Conservation (phyloP, 2,113 vertebrate genomes). For the Pelmatolapia mariae region DNA sequence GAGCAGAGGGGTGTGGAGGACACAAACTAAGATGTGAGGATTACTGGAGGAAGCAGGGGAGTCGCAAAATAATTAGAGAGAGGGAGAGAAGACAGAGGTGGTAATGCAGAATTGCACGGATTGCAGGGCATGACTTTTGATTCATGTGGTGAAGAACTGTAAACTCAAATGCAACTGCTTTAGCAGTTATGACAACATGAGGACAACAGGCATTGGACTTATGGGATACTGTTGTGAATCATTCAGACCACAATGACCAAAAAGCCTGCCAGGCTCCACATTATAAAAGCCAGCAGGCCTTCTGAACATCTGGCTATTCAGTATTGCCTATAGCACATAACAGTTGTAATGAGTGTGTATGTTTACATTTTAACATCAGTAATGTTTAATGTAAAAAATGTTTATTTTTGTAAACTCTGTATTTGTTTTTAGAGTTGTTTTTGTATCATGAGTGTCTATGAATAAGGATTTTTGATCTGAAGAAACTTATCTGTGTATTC, state of each 20-base stretch:
- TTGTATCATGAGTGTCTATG: neutral
- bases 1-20: neutral
- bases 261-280: neutral
- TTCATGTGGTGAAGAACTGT: conserved; percentile 1
- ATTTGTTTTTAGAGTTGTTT: neutral
- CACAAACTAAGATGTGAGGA: neutral
- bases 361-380: neutral
- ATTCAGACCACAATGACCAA: conserved; percentile 36
- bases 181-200: conserved; percentile 26
- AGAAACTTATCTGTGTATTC: neutral
- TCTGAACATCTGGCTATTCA: conserved; percentile 17
- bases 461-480: neutral
- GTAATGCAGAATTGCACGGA: neutral
- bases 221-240: conserved; percentile 23
- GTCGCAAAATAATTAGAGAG: conserved; percentile 6
- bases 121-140: neutral
- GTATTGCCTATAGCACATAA: neutral
- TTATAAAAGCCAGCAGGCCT: neutral
- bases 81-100: neutral
- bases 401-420: neutral
- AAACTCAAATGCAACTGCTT: conserved; percentile 19
- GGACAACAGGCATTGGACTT: conserved; percentile 29
- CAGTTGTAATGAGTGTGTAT: neutral
- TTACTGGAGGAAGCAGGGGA: conserved; percentile 3
- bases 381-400: neutral